These are phyloP conservation scores for Sturmia bella DNA, from an alignment of 2,888 invertebrate species.

Conservation along the genomic window DNA sequence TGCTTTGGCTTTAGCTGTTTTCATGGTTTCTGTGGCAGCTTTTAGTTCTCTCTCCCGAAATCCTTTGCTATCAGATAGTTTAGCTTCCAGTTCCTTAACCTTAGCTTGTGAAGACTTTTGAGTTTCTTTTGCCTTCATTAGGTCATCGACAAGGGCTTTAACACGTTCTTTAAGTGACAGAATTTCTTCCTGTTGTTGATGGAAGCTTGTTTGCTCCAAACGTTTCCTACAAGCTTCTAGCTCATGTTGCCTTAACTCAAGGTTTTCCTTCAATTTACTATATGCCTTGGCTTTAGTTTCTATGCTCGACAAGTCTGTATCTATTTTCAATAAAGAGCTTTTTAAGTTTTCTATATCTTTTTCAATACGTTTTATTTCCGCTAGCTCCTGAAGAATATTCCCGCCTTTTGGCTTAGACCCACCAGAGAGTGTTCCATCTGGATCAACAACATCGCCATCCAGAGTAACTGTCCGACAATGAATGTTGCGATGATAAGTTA, in stretches of 20 bases:
- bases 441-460: conserved; percentile 96
- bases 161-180: conserved; percentile 83
- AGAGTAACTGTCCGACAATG: conserved; percentile 90
- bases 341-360: conserved; percentile 80
- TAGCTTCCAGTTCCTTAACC: conserved; percentile 86
- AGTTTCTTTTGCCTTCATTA: conserved; percentile 83
- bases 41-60: conserved; percentile 89
- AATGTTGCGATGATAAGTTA: conserved; percentile 89
- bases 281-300: conserved; percentile 74
- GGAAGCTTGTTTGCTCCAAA: conserved; percentile 89
- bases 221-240: conserved; percentile 86
- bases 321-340: conserved; percentile 79
- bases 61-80: conserved; percentile 90
- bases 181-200: conserved; percentile 90
- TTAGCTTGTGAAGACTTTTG: conserved; percentile 83
- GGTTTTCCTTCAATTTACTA: conserved; percentile 80
- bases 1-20: conserved; percentile 87
- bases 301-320: conserved; percentile 67
- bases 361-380: conserved; percentile 83
- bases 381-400: conserved; percentile 84
- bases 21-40: conserved; percentile 86
- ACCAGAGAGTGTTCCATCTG: conserved; percentile 94
- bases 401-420: conserved; percentile 87
- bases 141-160: conserved; percentile 82
- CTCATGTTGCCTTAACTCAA: conserved; percentile 88